These are phyloP conservation scores for Drosophila demipolita DNA, from an alignment of 2,888 invertebrate species.

Conservation along the genomic window DNA sequence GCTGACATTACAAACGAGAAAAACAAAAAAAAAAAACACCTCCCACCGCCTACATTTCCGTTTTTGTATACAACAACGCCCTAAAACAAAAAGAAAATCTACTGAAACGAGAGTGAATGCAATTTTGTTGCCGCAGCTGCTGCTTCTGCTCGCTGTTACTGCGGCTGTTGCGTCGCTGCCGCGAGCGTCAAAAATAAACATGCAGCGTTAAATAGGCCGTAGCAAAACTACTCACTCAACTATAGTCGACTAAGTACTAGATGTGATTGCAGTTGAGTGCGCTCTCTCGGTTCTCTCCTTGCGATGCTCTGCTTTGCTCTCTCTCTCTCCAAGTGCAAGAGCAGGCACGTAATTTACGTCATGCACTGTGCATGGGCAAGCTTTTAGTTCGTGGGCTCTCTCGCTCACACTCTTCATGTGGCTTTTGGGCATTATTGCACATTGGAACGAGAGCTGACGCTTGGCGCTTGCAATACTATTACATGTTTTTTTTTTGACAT, in stretches of 20 bases:
- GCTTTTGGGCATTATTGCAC: constrained; percentile 23
- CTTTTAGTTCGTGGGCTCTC: constrained; percentile 16
- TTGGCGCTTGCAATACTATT: constrained; percentile 47
- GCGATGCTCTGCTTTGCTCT: not conserved
- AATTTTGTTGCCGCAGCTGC: constrained; percentile 48
- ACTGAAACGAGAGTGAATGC: constrained; percentile 77
- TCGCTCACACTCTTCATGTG: constrained; percentile 14
- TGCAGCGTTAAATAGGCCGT: constrained; percentile 76
- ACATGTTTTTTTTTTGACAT: constrained; percentile 31
- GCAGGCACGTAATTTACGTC: constrained; percentile 67
- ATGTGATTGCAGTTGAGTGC: constrained; percentile 27
- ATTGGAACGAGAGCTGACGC: constrained; percentile 1
- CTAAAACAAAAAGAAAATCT: constrained; percentile 56
- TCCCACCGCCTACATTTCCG: constrained; percentile 33
- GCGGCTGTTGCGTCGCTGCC: constrained; percentile 37
- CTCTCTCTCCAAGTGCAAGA: constrained; percentile 74
- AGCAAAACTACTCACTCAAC: constrained; percentile 36
- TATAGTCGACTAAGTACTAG: constrained; percentile 17
- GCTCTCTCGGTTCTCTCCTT: constrained; percentile 30
- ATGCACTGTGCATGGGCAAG: constrained; percentile 37
- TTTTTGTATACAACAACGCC: constrained; percentile 68
- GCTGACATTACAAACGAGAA: constrained; percentile 56
- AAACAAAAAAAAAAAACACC: not conserved
- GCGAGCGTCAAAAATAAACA: constrained; percentile 74
- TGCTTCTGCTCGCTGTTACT: constrained; percentile 28